These are phyloP conservation scores for Cheiracanthium punctorium DNA, from an alignment of 2,888 invertebrate genomes.

Conservation along the genomic window DNA sequence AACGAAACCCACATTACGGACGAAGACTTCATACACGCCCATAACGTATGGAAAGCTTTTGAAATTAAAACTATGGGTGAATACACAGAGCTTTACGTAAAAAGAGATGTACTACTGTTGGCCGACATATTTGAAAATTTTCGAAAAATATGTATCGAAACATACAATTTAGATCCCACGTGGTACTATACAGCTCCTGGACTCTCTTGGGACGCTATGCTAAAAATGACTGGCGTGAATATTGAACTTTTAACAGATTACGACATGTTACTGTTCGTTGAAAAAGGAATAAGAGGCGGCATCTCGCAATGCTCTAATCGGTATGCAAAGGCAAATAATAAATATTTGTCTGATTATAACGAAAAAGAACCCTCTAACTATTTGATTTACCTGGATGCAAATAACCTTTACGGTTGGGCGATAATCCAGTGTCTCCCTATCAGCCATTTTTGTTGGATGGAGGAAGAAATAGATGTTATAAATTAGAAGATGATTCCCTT, in stretches of 20 bases:
- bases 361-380: background rate
- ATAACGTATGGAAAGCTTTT: no score
- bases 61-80: no score
- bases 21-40: no score
- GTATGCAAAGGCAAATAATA: conserved; percentile 50
- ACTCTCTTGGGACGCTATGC: conserved; percentile 74
- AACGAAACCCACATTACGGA: no score
- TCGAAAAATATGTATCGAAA: conserved; percentile 66
- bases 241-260: conserved; percentile 73
- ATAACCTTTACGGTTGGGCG: conserved; percentile 72
- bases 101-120: no score
- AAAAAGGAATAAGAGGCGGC: conserved; percentile 68
- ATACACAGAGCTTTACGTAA: no score
- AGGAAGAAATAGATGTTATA: background rate
- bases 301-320: conserved; percentile 46
- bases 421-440: conserved; percentile 67
- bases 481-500: background rate
- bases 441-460: background rate
- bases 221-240: conserved; percentile 73
- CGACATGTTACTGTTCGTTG: conserved; percentile 73
- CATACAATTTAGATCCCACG: conserved; percentile 73
- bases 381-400: conserved; percentile 63
- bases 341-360: conserved; percentile 3
- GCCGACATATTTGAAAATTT: no score
- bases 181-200: conserved; percentile 73